Conservation (phyloP, 2,797 vertebrate genomes). For the Tangara arthus region DNA sequence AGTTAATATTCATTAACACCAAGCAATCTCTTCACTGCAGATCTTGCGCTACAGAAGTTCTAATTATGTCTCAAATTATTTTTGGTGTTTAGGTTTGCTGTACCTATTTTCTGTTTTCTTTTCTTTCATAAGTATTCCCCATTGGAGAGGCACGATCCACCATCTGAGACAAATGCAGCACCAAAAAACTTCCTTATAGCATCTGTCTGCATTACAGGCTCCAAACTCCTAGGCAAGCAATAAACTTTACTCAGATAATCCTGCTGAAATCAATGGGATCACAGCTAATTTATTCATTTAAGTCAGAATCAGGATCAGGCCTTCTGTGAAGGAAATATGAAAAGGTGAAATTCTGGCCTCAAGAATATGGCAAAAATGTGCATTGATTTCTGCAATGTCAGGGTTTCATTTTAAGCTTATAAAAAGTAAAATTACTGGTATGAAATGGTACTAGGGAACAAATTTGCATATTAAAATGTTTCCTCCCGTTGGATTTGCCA, state of each 20-base stretch:
- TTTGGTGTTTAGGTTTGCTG: background rate
- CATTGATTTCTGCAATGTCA: background rate
- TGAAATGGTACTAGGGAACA: background rate
- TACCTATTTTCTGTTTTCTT: slow-evolving; percentile 26
- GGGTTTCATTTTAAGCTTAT: background rate
- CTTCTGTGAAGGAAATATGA: background rate
- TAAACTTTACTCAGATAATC: slow-evolving; percentile 3
- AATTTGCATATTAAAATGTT: background rate
- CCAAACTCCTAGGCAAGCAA: background rate
- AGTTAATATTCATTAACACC: slow-evolving; percentile 64
- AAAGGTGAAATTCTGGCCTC: background rate
- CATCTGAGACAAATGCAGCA: background rate
- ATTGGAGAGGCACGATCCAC: background rate
- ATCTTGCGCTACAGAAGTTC: slow-evolving; percentile 29
- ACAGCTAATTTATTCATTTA: background rate
- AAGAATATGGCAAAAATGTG: background rate
- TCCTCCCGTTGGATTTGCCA: background rate
- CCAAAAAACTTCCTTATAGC: background rate
- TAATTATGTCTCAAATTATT: slow-evolving; percentile 31
- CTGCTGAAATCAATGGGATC: background rate
- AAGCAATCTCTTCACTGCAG: slow-evolving; percentile 29
- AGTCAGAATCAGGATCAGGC: background rate
- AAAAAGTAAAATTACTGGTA: background rate
- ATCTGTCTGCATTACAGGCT: background rate
- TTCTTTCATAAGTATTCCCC: background rate